Conservation (phyloP, 2,797 vertebrate species). For the Sebastes elongatus region DNA sequence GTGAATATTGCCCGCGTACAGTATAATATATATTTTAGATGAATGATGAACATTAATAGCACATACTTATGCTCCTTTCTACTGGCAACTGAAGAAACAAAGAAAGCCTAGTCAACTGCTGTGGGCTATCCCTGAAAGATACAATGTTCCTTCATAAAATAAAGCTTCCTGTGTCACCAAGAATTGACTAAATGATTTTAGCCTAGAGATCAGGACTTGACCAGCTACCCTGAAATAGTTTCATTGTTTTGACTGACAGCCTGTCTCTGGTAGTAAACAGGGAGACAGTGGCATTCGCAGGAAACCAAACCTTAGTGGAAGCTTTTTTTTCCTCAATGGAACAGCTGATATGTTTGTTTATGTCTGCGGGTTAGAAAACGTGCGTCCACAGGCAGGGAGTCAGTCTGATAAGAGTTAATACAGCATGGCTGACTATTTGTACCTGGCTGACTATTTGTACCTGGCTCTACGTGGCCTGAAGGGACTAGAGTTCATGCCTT, state of each 20-base stretch:
- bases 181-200: neutral
- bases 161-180: neutral
- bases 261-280: neutral
- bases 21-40: neutral
- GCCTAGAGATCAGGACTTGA: neutral
- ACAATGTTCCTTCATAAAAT: neutral
- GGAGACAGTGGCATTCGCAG: neutral
- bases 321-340: neutral
- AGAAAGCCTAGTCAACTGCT: neutral
- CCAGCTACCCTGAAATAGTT: neutral
- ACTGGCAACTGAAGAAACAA: neutral
- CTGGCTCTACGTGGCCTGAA: neutral
- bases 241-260: neutral
- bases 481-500: neutral
- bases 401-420: neutral
- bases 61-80: neutral
- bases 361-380: neutral
- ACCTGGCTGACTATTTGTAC: neutral
- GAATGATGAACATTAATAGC: neutral
- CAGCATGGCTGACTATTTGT: neutral
- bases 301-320: neutral
- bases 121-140: neutral
- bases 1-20: neutral
- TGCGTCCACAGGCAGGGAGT: neutral
- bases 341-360: conserved; percentile 8